These are phyloP conservation scores for Phrynocephalus vlangalii DNA, from an alignment of 2,797 vertebrate genomes.

Conservation along the genomic window DNA sequence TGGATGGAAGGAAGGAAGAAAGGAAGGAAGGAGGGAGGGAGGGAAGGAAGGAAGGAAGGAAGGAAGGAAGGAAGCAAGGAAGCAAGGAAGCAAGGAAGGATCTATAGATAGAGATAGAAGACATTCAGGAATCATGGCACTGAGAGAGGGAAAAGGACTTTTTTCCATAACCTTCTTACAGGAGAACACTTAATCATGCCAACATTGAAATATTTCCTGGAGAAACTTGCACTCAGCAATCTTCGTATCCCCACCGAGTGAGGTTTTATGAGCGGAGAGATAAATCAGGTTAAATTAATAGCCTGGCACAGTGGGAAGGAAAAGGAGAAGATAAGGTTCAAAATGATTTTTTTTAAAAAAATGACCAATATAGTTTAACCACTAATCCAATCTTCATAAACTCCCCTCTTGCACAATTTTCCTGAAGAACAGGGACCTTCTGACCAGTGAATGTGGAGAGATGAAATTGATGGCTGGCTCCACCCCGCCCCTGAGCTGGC, in stretches of 20 bases:
- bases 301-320: constrained; percentile 29
- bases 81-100: not conserved
- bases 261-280: constrained; percentile 52
- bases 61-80: not conserved
- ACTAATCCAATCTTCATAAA: constrained; percentile 51
- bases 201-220: constrained; percentile 59
- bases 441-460: not conserved
- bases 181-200: constrained; percentile 52
- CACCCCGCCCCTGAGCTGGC: not conserved
- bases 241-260: constrained; percentile 53
- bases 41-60: not conserved
- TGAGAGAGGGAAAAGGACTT: constrained; percentile 41
- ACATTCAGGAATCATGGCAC: constrained; percentile 32
- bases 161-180: constrained; percentile 51
- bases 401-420: not conserved
- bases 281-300: constrained; percentile 60
- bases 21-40: fast-evolving
- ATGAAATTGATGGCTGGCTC: constrained; percentile 30
- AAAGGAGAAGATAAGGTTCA: constrained; percentile 48
- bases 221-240: constrained; percentile 43
- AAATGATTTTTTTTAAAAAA: constrained; percentile 45
- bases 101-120: constrained; percentile 10
- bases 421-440: constrained; percentile 32
- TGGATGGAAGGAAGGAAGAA: fast-evolving
- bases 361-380: constrained; percentile 39